Conservation (phyloP, 2,113 vertebrate species). For the Arothron firmamentum region DNA sequence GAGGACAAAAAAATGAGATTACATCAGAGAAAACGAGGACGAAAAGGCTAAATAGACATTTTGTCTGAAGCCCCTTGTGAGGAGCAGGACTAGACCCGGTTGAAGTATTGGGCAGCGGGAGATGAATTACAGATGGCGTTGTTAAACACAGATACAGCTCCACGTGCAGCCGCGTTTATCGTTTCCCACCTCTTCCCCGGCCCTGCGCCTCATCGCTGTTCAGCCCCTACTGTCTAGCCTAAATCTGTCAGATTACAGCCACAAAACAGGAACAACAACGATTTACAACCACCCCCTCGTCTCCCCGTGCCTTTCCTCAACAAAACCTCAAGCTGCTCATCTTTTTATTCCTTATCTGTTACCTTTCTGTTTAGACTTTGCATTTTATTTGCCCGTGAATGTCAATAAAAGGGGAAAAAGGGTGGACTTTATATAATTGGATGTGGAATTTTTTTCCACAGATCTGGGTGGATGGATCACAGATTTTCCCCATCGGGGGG, state of each 20-base stretch:
- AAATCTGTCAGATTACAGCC: slow-evolving; percentile 66
- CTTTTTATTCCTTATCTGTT: slow-evolving; percentile 48
- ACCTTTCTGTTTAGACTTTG: slow-evolving; percentile 52
- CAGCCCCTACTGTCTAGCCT: slow-evolving; percentile 46
- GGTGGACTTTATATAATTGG: slow-evolving; percentile 21
- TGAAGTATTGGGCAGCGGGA: slow-evolving; percentile 49
- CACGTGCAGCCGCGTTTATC: slow-evolving; percentile 46
- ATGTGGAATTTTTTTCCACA: slow-evolving; percentile 28
- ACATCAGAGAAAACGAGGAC: slow-evolving; percentile 43
- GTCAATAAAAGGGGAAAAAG: slow-evolving; percentile 37
- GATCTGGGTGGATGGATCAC: slow-evolving; percentile 26
- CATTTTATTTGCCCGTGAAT: slow-evolving; percentile 57
- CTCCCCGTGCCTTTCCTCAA: slow-evolving; percentile 15
- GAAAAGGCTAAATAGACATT: slow-evolving; percentile 53
- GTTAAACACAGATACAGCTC: slow-evolving; percentile 37
- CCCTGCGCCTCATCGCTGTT: slow-evolving; percentile 49
- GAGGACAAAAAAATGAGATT: slow-evolving; percentile 32
- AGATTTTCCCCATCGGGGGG: slow-evolving; percentile 27
- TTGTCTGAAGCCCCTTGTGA: slow-evolving; percentile 29
- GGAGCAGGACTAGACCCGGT: slow-evolving; percentile 42
- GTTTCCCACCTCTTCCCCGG: slow-evolving; percentile 36
- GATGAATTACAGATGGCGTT: slow-evolving; percentile 43
- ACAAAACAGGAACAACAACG: slow-evolving; percentile 46
- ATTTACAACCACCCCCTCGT: slow-evolving; percentile 37
- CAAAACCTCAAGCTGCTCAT: slow-evolving; percentile 42